Evolutionary conservation across 2,113 vertebrate species (phyloP).

Genomic region (Scomber colias): DNA sequence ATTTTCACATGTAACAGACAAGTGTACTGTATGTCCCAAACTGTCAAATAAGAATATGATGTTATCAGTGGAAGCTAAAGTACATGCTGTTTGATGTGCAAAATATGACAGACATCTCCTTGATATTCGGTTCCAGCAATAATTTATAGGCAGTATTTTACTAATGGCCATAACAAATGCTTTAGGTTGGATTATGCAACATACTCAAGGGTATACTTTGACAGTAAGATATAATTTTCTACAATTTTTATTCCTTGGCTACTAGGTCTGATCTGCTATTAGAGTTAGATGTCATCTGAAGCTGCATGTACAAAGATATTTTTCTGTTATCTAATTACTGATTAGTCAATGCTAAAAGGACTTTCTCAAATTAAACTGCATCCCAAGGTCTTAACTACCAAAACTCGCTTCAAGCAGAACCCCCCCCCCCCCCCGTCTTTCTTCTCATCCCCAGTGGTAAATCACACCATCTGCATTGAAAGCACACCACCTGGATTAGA

Average conservation of each 20-base stretch:
- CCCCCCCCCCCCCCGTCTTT: too few relatives aligned
- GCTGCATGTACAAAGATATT: background rate
- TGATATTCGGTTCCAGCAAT: too few relatives aligned
- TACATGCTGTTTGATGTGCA: too few relatives aligned
- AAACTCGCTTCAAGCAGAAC: slow-evolving; percentile 13
- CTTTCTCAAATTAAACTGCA: slow-evolving; percentile 9
- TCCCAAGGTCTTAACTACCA: slow-evolving; percentile 7
- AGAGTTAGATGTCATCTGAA: slow-evolving; percentile 5
- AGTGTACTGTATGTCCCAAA: too few relatives aligned
- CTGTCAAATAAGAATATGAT: too few relatives aligned
- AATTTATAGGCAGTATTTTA: slow-evolving; percentile 8
- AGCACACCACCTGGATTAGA: slow-evolving; percentile 9
- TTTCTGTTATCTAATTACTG: background rate
- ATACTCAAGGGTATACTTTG: background rate
- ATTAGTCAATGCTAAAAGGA: slow-evolving; percentile 1
- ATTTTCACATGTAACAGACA: too few relatives aligned
- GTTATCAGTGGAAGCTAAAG: too few relatives aligned
- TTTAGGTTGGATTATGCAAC: background rate
- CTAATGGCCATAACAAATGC: slow-evolving; percentile 8
- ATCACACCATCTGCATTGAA: slow-evolving; percentile 14
- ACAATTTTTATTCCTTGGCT: background rate
- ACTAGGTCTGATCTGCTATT: background rate
- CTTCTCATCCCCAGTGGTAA: too few relatives aligned
- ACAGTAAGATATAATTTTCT: background rate
- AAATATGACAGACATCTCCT: too few relatives aligned